phyloP scores from a whole-genome alignment of 2,888 invertebrate genomes.

The Lithophane socia region DNA sequence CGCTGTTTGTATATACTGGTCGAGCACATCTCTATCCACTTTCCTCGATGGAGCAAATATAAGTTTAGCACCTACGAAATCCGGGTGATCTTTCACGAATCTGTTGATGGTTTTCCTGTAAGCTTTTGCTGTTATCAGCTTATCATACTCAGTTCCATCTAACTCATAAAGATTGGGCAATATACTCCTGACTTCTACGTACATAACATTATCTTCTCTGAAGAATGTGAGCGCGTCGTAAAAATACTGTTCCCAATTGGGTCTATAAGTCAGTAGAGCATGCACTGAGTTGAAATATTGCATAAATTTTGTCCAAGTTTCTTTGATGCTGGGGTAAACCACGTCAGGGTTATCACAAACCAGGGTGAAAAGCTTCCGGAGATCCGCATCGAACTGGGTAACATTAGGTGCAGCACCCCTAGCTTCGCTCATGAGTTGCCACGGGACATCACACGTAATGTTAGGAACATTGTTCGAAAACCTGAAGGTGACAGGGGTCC shows the following conservation, averaged over 20 bases:
- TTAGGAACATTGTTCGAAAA: constrained; percentile 77
- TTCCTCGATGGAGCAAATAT: constrained; percentile 92
- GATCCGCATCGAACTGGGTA: constrained; percentile 85
- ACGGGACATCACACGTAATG: constrained; percentile 74
- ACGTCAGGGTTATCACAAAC: constrained; percentile 85
- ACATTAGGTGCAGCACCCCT: constrained; percentile 82
- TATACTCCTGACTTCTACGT: constrained; percentile 92
- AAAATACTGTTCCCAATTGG: constrained; percentile 92
- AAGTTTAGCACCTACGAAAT: constrained; percentile 92
- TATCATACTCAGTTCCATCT: constrained; percentile 90
- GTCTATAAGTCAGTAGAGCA: constrained; percentile 91
- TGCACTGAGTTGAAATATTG: constrained; percentile 89
- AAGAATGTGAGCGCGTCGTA: constrained; percentile 91
- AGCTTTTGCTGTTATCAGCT: constrained; percentile 90
- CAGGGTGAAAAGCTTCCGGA: constrained; percentile 90
- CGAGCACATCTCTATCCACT: constrained; percentile 79
- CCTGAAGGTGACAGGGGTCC: constrained; percentile 66
- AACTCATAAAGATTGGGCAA: constrained; percentile 92
- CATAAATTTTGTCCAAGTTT: constrained; percentile 91
- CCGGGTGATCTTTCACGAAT: constrained; percentile 91
- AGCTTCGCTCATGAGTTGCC: constrained; percentile 87
- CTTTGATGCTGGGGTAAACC: constrained; percentile 88
- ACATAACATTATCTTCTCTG: constrained; percentile 92
- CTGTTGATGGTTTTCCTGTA: constrained; percentile 90
- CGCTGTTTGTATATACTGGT: constrained; percentile 83